phyloP scores from a whole-genome alignment of 2,888 invertebrate genomes.

The Pseudanteris insignis region DNA sequence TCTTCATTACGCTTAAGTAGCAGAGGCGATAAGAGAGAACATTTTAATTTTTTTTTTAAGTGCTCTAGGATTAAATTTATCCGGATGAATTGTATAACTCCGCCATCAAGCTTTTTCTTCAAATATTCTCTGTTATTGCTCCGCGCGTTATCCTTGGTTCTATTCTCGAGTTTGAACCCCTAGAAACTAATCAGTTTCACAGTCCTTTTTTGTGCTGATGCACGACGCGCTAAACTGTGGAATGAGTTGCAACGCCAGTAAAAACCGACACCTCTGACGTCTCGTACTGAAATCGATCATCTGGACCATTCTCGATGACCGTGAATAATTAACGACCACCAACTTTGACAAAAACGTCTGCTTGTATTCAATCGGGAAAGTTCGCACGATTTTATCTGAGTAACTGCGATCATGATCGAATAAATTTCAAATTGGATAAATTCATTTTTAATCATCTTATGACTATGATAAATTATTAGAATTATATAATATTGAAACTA shows the following conservation, averaged over 20 bases:
- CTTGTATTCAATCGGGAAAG: background rate
- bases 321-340: constrained; percentile 7
- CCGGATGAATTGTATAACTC: constrained; percentile 16
- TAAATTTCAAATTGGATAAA: too few relatives aligned
- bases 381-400: too few relatives aligned
- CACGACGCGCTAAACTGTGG: background rate
- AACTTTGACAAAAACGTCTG: background rate
- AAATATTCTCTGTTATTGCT: constrained; percentile 4
- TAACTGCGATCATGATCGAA: too few relatives aligned
- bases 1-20: constrained; percentile 6
- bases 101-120: constrained; percentile 13
- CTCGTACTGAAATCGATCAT: constrained; percentile 6
- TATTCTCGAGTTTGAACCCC: background rate
- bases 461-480: too few relatives aligned
- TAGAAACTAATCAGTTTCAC: too few relatives aligned
- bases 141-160: background rate
- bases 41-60: constrained; percentile 26
- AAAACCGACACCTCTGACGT: constrained; percentile 10
- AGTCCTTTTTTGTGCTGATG: background rate
- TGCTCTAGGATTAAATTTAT: constrained; percentile 5
- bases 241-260: background rate
- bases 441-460: too few relatives aligned
- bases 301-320: background rate
- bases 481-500: too few relatives aligned
- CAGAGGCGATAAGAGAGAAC: constrained; percentile 10